Evolutionary conservation across 2,113 vertebrate species (phyloP).

Genomic region (Myiagra hebetior): DNA sequence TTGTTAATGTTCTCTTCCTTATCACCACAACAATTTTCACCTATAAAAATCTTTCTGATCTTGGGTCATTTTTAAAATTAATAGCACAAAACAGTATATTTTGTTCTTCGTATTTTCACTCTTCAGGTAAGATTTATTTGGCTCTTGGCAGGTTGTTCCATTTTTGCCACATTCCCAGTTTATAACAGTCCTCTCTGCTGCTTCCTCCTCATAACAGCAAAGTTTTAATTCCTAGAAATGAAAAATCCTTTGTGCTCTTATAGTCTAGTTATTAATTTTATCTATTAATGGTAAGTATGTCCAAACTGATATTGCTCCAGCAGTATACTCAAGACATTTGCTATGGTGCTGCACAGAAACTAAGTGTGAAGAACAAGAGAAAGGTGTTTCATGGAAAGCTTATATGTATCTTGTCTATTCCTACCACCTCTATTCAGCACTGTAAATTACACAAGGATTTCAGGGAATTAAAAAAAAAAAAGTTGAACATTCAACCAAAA

Average conservation of each 20-base stretch:
- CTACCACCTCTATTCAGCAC: background rate
- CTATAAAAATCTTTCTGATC: background rate
- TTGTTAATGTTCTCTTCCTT: background rate
- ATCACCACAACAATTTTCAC: background rate
- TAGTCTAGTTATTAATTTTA: background rate
- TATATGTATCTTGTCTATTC: background rate
- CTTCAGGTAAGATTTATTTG: background rate
- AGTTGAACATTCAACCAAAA: background rate
- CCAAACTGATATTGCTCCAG: background rate
- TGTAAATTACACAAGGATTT: background rate
- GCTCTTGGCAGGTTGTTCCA: background rate
- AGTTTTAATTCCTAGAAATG: background rate
- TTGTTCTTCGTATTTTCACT: background rate
- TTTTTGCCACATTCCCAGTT: background rate
- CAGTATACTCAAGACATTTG: background rate
- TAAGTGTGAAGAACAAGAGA: background rate
- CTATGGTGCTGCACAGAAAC: background rate
- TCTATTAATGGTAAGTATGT: background rate
- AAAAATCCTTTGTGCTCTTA: background rate
- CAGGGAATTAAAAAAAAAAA: background rate
- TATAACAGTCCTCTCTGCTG: background rate
- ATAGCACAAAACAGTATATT: background rate
- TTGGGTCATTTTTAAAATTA: background rate
- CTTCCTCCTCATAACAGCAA: background rate
- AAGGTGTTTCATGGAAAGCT: background rate